Percentiles rank a stretch among this genome's conserved stretches.
These are phyloP conservation scores for Sapajus apella DNA, from an alignment of 2,113 vertebrate genomes.

Conservation along the genomic window DNA sequence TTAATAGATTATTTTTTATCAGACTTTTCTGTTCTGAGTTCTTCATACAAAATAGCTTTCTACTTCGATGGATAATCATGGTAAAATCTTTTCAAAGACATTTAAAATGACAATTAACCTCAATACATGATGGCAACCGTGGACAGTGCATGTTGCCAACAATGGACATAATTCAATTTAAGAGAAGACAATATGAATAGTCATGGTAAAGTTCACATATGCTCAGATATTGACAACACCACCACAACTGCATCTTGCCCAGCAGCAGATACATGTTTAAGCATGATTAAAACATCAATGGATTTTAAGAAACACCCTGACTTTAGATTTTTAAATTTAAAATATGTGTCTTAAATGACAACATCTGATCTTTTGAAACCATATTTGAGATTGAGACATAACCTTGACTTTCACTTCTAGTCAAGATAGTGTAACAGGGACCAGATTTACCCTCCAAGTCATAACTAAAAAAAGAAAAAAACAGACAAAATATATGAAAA, in stretches of 20 bases:
- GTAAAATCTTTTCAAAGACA: neutral
- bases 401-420: neutral
- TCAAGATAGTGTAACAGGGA: neutral
- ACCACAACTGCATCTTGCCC: neutral
- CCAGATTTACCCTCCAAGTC: neutral
- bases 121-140: neutral
- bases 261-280: neutral
- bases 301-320: neutral
- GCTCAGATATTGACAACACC: neutral
- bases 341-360: neutral
- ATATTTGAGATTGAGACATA: neutral
- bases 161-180: neutral
- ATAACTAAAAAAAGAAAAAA: constrained; percentile 20
- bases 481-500: neutral
- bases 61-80: neutral
- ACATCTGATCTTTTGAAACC: neutral
- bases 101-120: neutral
- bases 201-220: neutral
- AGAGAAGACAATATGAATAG: neutral
- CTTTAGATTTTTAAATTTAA: neutral
- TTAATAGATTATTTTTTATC: constrained; percentile 7
- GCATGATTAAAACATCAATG: neutral
- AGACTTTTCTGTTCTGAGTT: neutral
- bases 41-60: neutral
- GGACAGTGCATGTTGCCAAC: neutral